Percentiles rank a stretch among this genome's conserved stretches.
Conservation (phyloP, 2,888 invertebrate species). For the Troides helena region DNA sequence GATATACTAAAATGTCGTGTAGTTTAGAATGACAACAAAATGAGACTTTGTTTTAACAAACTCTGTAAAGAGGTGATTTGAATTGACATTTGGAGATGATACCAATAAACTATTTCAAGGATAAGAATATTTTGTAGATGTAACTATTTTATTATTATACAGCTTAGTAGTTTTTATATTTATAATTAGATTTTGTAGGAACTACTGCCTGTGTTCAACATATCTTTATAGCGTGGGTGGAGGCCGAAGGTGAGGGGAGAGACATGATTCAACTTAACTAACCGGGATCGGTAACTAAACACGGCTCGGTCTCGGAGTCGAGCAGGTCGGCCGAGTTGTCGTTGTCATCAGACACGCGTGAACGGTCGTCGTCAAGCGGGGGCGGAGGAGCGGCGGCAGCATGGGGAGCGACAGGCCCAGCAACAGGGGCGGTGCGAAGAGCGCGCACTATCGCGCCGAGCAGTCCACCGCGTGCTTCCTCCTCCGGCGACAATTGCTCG, state of each 20-base stretch:
- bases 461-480: conserved; percentile 69
- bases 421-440: conserved; percentile 52
- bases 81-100: too few species aligned
- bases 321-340: conserved; percentile 88
- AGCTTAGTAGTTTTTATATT: too few species aligned
- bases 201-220: too few species aligned
- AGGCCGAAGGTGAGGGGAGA: background rate
- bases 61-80: too few species aligned
- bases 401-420: conserved; percentile 6
- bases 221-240: too few species aligned
- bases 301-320: conserved; percentile 91
- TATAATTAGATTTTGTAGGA: too few species aligned
- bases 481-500: conserved; percentile 83
- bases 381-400: conserved; percentile 24
- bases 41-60: too few species aligned
- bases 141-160: too few species aligned
- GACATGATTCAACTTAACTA: conserved; percentile 65
- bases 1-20: too few species aligned
- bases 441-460: conserved; percentile 87
- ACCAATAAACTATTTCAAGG: too few species aligned
- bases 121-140: too few species aligned
- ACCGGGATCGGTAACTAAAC: conserved; percentile 89
- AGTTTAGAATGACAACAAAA: too few species aligned
- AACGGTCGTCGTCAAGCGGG: conserved; percentile 59
- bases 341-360: conserved; percentile 76